These are phyloP conservation scores for Philaenus spumarius DNA, from an alignment of 1,140 invertebrate genomes.

Conservation along the genomic window DNA sequence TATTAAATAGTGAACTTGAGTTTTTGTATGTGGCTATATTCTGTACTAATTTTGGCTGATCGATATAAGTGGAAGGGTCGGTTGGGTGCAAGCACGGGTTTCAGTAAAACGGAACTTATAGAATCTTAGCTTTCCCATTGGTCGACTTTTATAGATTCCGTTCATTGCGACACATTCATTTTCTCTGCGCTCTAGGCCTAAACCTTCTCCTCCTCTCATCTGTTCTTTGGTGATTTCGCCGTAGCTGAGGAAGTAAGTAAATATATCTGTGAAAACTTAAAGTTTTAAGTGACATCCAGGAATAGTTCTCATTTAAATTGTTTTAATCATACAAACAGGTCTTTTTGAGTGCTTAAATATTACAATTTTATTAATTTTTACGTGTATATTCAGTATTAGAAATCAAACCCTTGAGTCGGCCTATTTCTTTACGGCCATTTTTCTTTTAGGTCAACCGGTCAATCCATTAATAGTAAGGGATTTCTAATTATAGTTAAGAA, in stretches of 20 bases:
- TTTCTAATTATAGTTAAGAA: no score
- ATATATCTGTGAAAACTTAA: constrained; percentile 3
- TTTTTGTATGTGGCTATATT: no score
- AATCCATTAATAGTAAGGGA: constrained; percentile 2
- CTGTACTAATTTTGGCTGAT: constrained; percentile 38
- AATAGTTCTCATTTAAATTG: no score
- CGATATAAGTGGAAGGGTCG: constrained; percentile 36
- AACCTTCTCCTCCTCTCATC: constrained; percentile 43
- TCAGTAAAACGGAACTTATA: constrained; percentile 18
- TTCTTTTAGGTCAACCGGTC: constrained; percentile 23
- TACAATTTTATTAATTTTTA: no score
- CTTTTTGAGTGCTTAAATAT: no score
- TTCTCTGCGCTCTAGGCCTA: background rate
- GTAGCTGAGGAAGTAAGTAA: constrained; percentile 21
- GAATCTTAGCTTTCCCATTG: constrained; percentile 12
- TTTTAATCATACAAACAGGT: no score
- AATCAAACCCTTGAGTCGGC: no score
- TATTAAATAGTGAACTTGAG: no score
- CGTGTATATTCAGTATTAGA: no score
- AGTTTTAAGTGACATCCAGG: background rate
- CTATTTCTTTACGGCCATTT: constrained; percentile 17
- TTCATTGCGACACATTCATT: background rate
- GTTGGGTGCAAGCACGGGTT: constrained; percentile 29
- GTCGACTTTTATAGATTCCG: constrained; percentile 6
- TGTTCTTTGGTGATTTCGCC: constrained; percentile 55